Evolutionary conservation across 2,113 vertebrate genomes (phyloP).

Genomic region (Sialia sialis): DNA sequence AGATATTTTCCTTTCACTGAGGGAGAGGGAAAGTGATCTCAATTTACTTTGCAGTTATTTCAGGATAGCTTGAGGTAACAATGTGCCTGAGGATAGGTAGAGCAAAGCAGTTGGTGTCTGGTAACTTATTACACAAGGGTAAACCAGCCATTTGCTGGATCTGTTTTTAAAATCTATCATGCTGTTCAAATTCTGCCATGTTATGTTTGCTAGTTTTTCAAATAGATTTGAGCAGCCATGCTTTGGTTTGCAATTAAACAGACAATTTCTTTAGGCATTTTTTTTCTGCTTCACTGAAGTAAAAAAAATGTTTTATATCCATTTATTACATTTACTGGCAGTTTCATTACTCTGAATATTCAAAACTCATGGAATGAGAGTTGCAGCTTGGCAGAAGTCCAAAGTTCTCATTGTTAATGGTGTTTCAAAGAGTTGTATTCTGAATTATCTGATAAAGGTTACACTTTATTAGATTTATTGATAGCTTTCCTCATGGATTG

Average conservation of each 20-base stretch:
- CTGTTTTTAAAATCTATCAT: background rate
- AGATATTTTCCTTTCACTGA: background rate
- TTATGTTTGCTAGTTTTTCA: constrained; percentile 16
- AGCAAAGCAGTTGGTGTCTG: background rate
- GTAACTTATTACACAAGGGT: background rate
- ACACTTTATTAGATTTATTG: background rate
- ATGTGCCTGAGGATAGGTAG: background rate
- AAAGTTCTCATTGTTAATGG: background rate
- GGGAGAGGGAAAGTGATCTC: background rate
- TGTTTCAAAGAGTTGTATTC: background rate
- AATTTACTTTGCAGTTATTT: background rate
- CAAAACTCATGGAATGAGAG: constrained; percentile 18
- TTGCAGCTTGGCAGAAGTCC: constrained; percentile 1
- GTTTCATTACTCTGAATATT: constrained; percentile 29
- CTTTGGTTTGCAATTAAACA: constrained; percentile 53
- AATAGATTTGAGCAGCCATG: constrained; percentile 23
- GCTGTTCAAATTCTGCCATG: background rate
- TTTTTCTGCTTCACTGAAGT: constrained; percentile 46
- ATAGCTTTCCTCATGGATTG: background rate
- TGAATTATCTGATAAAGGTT: background rate
- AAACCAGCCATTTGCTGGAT: background rate
- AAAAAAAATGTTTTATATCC: background rate
- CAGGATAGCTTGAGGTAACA: background rate
- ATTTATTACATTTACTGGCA: constrained; percentile 16
- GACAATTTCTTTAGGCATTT: constrained; percentile 26